Conservation (phyloP, 2,113 vertebrate species). For the Fukomys damarensis region DNA sequence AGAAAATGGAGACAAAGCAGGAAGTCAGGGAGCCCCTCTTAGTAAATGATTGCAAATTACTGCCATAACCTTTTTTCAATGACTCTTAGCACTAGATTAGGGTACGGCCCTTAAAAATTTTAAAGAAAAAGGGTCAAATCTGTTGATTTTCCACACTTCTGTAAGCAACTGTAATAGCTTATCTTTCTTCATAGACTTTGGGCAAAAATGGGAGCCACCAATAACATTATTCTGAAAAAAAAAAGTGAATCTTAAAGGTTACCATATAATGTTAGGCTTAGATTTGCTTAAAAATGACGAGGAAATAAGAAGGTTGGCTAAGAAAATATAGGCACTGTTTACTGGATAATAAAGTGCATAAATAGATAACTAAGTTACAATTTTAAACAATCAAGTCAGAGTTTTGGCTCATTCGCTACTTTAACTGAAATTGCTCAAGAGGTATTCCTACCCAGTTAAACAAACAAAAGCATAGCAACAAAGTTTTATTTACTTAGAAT, state of each 20-base stretch:
- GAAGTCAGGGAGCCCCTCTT: neutral
- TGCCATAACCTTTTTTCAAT: neutral
- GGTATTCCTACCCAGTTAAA: neutral
- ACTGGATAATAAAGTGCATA: neutral
- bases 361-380: neutral
- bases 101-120: neutral
- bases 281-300: neutral
- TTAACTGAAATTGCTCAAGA: neutral
- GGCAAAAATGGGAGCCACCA: neutral
- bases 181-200: neutral
- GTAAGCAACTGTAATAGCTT: neutral
- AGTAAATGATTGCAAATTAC: conserved; percentile 25
- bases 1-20: conserved; percentile 71
- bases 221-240: neutral
- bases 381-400: neutral
- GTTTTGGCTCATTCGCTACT: neutral
- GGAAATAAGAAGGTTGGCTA: neutral
- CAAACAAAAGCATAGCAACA: neutral
- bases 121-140: neutral
- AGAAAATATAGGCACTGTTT: neutral
- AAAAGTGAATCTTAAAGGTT: neutral
- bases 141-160: neutral
- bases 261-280: neutral
- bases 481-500: neutral
- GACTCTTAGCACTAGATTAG: neutral